Evolutionary conservation across 2,113 vertebrate genomes (phyloP), one percentile per base, ranked within the genome.

Genomic region (Lepus europaeus): DNA sequence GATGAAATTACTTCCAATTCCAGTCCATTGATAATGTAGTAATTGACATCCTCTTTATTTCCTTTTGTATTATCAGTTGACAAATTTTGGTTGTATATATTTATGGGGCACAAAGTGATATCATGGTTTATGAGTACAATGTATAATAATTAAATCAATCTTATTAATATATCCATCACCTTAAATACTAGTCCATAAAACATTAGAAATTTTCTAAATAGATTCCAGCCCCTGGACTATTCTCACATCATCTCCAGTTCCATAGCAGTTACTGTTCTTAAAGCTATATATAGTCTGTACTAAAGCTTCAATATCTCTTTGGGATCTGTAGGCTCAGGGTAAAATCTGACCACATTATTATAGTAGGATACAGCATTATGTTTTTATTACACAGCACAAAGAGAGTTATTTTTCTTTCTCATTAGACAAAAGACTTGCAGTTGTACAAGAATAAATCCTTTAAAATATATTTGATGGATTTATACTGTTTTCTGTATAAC

Each of bases 381-480:
- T 90, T 33, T 87, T n/a, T 63, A 23, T 68, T 83, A 73, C 69
- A 36, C 74, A 63, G 51, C 66, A n/a, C 4, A 59, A 23, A 69
- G 84, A 69, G 84, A 61, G 68, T 70, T 89, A 31, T 79, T 90
- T 91, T 88, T 94, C 23, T 68, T 17, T 89, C 27, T 68, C 29
- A 9, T 87, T 83, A 84, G 66, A 91, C 14, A 19, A 91, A 87
- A 20, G 14, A 5, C 1, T 27, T 83, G 63, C 16, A 79, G 9
- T 68, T 66, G 5, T 27, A 33, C 2, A 78, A 70, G 20, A 87
- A 87, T 33, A 70, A 53, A 72, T 49, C 6, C 19, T 93, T 69
- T 27, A 68, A 68, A 66, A 72, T 78, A 72, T 49, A 11, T 33
- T 13, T 89, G 63, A 51, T 83, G 20, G 10, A 77, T 81, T 90